Evolutionary conservation across 2,888 invertebrate species (phyloP).

Genomic region (Dynastes grantii): DNA sequence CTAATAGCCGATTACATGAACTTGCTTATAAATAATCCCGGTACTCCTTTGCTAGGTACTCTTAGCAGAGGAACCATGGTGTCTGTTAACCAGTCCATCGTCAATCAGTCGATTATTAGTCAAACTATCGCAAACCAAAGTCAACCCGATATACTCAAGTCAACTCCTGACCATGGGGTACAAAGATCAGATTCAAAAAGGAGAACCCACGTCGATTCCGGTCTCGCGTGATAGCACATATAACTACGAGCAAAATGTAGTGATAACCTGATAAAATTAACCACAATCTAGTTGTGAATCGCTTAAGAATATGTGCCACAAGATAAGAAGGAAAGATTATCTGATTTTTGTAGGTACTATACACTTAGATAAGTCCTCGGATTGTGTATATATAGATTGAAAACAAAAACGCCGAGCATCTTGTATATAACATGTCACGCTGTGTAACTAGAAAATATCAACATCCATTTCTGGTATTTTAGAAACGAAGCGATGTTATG

Average conservation of each 20-base stretch:
- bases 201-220: conserved; percentile 70
- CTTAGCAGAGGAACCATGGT: conserved; percentile 75
- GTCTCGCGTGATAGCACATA: conserved; percentile 69
- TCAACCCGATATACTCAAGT: conserved; percentile 89
- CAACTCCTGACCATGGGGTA: conserved; percentile 84
- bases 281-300: conserved; percentile 32
- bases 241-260: conserved; percentile 21
- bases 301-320: conserved; percentile 49
- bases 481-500: conserved; percentile 36
- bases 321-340: conserved; percentile 19
- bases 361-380: conserved; percentile 30
- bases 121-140: conserved; percentile 66
- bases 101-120: conserved; percentile 68
- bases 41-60: conserved; percentile 86
- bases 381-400: conserved; percentile 44
- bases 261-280: conserved; percentile 38
- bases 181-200: conserved; percentile 72
- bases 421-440: conserved; percentile 47
- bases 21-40: conserved; percentile 83
- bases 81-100: conserved; percentile 68
- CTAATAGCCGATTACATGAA: conserved; percentile 96
- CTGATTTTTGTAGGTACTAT: conserved; percentile 46
- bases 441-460: conserved; percentile 32
- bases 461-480: conserved; percentile 30
- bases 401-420: conserved; percentile 18